These are phyloP conservation scores for Phortica okadai DNA, from an alignment of 2,888 invertebrate species.

Conservation along the genomic window DNA sequence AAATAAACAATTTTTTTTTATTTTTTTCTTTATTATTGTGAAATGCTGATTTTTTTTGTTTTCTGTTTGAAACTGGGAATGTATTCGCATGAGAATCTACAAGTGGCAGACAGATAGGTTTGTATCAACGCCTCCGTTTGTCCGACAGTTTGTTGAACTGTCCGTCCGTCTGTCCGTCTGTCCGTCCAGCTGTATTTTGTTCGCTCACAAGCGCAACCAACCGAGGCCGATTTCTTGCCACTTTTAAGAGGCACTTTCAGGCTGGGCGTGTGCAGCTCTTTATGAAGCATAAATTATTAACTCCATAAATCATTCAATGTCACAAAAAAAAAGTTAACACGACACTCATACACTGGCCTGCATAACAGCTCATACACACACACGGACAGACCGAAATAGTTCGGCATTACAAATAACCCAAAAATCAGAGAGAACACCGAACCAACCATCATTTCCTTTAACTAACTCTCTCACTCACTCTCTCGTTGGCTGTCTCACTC, in stretches of 20 bases:
- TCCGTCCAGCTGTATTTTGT: too few relatives aligned
- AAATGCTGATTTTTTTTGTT: not conserved
- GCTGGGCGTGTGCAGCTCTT: constrained; percentile 5
- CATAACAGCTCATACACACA: not conserved
- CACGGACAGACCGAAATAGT: not conserved
- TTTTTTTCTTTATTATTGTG: constrained; percentile 43
- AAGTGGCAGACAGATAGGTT: constrained; percentile 7
- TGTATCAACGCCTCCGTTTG: not conserved
- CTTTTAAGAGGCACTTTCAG: not conserved
- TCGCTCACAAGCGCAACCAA: too few relatives aligned
- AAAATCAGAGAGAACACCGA: not conserved
- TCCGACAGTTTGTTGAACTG: too few relatives aligned
- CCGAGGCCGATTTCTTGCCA: not conserved
- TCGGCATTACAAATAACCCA: not conserved
- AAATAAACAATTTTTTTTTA: constrained; percentile 62
- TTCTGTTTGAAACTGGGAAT: constrained; percentile 3
- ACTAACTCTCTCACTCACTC: too few relatives aligned
- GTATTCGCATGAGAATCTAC: constrained; percentile 41
- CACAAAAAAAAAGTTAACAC: constrained; percentile 1
- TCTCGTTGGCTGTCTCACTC: too few relatives aligned
- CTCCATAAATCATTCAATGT: constrained; percentile 24
- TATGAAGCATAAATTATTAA: constrained; percentile 17
- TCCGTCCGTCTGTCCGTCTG: too few relatives aligned
- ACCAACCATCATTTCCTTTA: too few relatives aligned
- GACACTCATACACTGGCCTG: not conserved